Conservation (phyloP, 1,140 invertebrate species). For the Drosophila baimaii region DNA sequence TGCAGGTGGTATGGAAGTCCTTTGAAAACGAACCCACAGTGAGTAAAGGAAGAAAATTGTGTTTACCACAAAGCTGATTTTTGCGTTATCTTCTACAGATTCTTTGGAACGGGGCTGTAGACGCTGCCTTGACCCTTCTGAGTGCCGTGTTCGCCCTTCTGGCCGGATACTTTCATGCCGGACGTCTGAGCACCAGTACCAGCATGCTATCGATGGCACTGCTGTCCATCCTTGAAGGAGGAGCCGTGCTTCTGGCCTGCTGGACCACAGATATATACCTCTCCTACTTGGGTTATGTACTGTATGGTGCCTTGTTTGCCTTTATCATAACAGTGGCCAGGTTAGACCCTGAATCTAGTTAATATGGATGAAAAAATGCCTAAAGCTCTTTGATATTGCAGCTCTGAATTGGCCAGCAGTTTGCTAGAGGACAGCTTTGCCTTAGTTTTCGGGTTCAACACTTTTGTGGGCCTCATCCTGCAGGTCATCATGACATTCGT, state of each 20-base stretch:
- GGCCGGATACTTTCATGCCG: constrained; percentile 84
- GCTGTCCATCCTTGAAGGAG: constrained; percentile 87
- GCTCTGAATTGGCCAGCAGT: constrained; percentile 92
- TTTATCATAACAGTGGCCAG: constrained; percentile 94
- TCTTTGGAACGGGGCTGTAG: constrained; percentile 88
- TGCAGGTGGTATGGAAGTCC: constrained; percentile 91
- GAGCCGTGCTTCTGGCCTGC: constrained; percentile 87
- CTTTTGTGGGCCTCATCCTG: constrained; percentile 90
- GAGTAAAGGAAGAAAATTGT: not conserved
- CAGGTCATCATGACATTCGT: constrained; percentile 91
- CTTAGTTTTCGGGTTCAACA: constrained; percentile 95
- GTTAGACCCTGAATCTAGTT: constrained; percentile 82
- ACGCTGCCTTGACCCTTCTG: constrained; percentile 90
- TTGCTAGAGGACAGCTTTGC: constrained; percentile 93
- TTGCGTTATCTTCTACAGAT: constrained; percentile 23
- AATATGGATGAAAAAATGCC: too few species aligned
- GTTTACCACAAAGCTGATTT: not conserved
- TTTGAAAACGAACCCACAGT: constrained; percentile 80
- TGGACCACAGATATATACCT: constrained; percentile 87
- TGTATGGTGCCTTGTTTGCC: constrained; percentile 92
- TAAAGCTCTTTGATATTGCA: constrained; percentile 83
- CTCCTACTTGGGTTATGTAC: constrained; percentile 90
- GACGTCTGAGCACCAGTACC: constrained; percentile 51
- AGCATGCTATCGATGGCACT: constrained; percentile 74
- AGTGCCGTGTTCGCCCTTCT: constrained; percentile 87